These are phyloP conservation scores for Lithophane socia DNA, from an alignment of 2,888 invertebrate genomes.

Conservation along the genomic window DNA sequence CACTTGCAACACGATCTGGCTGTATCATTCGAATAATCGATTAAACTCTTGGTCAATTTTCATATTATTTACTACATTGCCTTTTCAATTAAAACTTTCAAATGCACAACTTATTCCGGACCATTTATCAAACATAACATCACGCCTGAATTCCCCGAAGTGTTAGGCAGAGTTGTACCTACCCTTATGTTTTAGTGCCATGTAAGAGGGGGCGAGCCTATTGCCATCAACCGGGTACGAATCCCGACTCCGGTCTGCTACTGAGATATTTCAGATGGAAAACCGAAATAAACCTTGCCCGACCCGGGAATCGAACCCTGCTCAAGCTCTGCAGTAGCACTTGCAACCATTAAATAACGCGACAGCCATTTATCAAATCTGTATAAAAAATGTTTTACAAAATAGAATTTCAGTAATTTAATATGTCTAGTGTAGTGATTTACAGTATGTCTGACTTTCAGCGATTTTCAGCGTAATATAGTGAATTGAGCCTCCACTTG, in stretches of 20 bases:
- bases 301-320: background rate
- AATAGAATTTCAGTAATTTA: slow-evolving; percentile 25
- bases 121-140: background rate
- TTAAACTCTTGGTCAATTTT: slow-evolving; percentile 15
- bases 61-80: slow-evolving; percentile 4
- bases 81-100: slow-evolving; percentile 32
- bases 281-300: too few relatives aligned
- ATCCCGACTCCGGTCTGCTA: background rate
- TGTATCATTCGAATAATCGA: too few relatives aligned
- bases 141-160: background rate
- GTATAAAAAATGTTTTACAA: slow-evolving; percentile 8
- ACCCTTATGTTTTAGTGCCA: background rate
- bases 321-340: background rate
- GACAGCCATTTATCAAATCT: slow-evolving; percentile 27
- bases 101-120: slow-evolving; percentile 11
- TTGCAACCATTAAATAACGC: background rate
- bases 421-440: slow-evolving; percentile 12
- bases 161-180: background rate
- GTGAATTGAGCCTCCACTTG: slow-evolving; percentile 21
- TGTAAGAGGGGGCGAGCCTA: background rate
- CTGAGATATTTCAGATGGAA: background rate
- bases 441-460: slow-evolving; percentile 14
- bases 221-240: background rate
- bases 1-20: too few relatives aligned
- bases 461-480: slow-evolving; percentile 9